Conservation (phyloP, 2,797 vertebrate genomes). For the Tapirus indicus region DNA sequence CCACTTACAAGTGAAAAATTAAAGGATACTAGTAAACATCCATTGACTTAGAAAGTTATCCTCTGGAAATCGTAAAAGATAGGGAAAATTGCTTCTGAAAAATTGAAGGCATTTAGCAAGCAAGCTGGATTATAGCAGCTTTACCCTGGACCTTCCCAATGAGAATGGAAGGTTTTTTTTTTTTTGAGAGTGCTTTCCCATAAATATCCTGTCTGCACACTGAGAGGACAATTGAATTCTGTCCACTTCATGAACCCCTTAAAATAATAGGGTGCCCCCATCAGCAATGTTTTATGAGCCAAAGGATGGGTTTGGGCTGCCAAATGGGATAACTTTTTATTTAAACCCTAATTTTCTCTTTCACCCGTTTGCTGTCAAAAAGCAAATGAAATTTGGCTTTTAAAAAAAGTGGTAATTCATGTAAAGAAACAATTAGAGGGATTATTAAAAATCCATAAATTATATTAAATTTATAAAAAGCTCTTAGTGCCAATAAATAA, state of each 20-base stretch:
- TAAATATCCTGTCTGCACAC: constrained; percentile 50
- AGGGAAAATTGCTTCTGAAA: constrained; percentile 28
- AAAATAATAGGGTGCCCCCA: constrained; percentile 25
- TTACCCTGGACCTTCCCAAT: constrained; percentile 40
- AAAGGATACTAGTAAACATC: constrained; percentile 21
- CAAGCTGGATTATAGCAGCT: constrained; percentile 38
- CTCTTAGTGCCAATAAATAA: constrained; percentile 85
- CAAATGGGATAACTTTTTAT: constrained; percentile 69
- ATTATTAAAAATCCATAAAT: constrained; percentile 84
- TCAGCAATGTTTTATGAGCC: constrained; percentile 53
- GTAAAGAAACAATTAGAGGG: constrained; percentile 80
- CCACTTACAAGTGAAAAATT: background rate
- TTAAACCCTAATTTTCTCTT: constrained; percentile 75
- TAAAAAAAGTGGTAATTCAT: constrained; percentile 79
- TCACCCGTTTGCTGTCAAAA: constrained; percentile 66
- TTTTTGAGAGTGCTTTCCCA: constrained; percentile 29
- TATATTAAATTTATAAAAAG: constrained; percentile 86
- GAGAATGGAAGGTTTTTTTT: background rate
- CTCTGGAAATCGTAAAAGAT: background rate
- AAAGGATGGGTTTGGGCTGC: constrained; percentile 35
- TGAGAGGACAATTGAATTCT: constrained; percentile 47
- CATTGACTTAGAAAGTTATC: constrained; percentile 50
- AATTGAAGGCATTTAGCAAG: constrained; percentile 47
- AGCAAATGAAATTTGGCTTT: constrained; percentile 79
- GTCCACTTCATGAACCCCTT: constrained; percentile 51